phyloP scores from a whole-genome alignment of 2,888 invertebrate species.

The Ctena decussata region DNA sequence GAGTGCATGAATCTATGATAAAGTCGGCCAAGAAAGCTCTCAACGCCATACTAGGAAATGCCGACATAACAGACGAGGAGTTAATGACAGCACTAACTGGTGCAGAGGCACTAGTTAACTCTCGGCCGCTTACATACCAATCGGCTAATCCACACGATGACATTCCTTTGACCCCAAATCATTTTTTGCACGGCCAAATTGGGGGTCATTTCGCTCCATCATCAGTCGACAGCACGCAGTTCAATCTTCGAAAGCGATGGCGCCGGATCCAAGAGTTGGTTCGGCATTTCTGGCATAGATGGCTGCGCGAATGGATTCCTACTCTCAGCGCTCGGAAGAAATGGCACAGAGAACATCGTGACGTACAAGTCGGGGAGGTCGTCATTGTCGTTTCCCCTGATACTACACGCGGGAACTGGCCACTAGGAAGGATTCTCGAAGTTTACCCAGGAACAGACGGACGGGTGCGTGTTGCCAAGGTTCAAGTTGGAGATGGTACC shows the following conservation, averaged over 20 bases:
- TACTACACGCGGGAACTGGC: constrained; percentile 41
- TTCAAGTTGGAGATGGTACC: constrained; percentile 16
- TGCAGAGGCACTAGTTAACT: constrained; percentile 24
- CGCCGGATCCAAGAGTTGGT: constrained; percentile 48
- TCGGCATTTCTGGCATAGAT: no score
- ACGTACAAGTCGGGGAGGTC: no score
- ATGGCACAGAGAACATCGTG: no score
- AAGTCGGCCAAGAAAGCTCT: constrained; percentile 45
- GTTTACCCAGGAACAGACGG: constrained; percentile 35
- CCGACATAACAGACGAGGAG: constrained; percentile 53
- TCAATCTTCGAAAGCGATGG: constrained; percentile 38
- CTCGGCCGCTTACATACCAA: constrained; percentile 22
- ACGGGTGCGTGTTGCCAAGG: no score
- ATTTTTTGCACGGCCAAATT: constrained; percentile 31
- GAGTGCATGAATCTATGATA: constrained; percentile 47
- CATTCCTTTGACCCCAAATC: constrained; percentile 30
- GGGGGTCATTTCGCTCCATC: constrained; percentile 55
- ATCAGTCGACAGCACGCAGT: constrained; percentile 4
- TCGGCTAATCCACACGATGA: no score
- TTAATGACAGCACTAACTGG: constrained; percentile 18
- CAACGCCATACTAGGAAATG: constrained; percentile 22
- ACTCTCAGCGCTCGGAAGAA: no score
- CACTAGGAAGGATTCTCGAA: constrained; percentile 37
- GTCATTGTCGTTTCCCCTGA: no score
- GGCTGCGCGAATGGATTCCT: no score